These are phyloP conservation scores for Caiman crocodilus DNA, from an alignment of 2,797 vertebrate genomes.

Conservation along the genomic window DNA sequence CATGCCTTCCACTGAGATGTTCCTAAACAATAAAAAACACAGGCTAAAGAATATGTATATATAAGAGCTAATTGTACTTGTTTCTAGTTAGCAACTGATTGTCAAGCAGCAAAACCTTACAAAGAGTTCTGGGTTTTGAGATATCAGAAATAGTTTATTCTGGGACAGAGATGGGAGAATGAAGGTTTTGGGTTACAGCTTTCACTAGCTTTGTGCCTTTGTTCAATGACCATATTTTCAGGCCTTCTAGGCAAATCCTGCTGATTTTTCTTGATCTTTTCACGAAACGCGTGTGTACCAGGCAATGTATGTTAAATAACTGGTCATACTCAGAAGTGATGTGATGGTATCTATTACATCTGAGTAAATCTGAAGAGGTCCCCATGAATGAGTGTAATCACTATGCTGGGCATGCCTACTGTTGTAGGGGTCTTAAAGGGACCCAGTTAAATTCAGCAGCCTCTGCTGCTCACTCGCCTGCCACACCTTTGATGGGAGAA, in stretches of 20 bases:
- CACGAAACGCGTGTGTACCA: neutral
- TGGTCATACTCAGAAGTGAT: neutral
- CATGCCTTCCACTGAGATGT: neutral
- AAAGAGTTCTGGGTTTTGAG: neutral
- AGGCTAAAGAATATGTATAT: neutral
- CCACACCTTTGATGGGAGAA: too few species aligned
- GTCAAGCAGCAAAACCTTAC: neutral
- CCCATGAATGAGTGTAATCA: neutral
- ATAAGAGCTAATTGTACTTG: neutral
- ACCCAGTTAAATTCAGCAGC: too few species aligned
- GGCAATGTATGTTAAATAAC: neutral
- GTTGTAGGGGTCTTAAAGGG: too few species aligned
- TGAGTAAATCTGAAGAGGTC: neutral
- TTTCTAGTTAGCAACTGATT: neutral
- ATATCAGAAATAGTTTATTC: neutral
- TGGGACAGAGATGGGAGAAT: too few species aligned
- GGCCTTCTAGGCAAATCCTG: neutral
- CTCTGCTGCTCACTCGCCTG: too few species aligned
- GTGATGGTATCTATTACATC: neutral
- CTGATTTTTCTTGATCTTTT: neutral
- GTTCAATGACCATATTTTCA: neutral
- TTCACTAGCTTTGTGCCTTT: neutral
- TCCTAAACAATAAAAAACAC: neutral
- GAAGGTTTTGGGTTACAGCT: neutral
- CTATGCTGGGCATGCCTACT: neutral